Evolutionary conservation across 1,140 invertebrate species (phyloP).

Genomic region (Acromyrmex heyeri): DNA sequence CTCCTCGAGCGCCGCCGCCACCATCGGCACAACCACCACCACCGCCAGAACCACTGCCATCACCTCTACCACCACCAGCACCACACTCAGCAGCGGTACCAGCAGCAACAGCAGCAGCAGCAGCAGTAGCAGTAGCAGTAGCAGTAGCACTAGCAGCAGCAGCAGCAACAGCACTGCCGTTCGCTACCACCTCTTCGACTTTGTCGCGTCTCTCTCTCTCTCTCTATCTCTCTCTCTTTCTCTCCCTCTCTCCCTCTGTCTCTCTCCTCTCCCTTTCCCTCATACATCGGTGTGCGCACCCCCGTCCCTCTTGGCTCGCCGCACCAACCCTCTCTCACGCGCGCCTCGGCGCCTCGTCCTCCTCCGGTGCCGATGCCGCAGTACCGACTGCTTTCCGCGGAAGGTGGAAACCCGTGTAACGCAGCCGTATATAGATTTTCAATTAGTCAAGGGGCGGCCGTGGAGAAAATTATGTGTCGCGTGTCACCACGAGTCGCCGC

Average conservation of each 20-base stretch:
- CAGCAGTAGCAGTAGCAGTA: constrained; percentile 11
- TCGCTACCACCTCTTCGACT: constrained; percentile 51
- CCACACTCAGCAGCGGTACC: constrained; percentile 29
- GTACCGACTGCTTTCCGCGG: constrained; percentile 65
- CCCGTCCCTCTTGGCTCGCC: not conserved
- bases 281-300: not conserved
- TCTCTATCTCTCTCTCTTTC: constrained; percentile 36
- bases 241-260: constrained; percentile 21
- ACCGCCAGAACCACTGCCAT: constrained; percentile 36
- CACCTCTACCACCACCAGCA: constrained; percentile 42
- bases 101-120: constrained; percentile 43
- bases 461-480: constrained; percentile 68
- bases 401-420: constrained; percentile 68
- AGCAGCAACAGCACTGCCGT: constrained; percentile 52
- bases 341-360: constrained; percentile 34
- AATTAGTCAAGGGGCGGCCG: constrained; percentile 71
- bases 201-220: constrained; percentile 27
- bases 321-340: constrained; percentile 32
- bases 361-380: constrained; percentile 71
- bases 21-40: constrained; percentile 41
- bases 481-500: constrained; percentile 60
- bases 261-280: not conserved
- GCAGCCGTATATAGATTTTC: constrained; percentile 74
- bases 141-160: constrained; percentile 33
- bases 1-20: constrained; percentile 39